Evolutionary conservation across 2,113 vertebrate species (phyloP), one percentile per base, ranked within the genome.

Genomic region (Naja naja): DNA sequence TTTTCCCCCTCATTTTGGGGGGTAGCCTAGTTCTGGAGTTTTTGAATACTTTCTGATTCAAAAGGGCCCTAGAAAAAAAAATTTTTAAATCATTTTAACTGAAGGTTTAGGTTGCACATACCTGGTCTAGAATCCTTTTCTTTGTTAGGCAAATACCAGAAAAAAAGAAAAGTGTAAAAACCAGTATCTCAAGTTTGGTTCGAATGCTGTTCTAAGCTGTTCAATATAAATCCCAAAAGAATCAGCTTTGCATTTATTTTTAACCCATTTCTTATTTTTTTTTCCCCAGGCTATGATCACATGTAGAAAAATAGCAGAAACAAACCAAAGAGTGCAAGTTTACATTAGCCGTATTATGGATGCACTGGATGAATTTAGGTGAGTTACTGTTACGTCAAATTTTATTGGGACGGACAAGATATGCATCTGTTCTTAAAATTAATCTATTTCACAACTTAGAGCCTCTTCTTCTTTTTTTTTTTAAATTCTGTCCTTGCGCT

Each of bases 341-440:
- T 99, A 98, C 93, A 96, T 99, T 94, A 98, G 98, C 96, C 97
- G 97, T 92, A 97, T 99, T 92, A 99, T 98, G 98, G 98, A 98
- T 91, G 98, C 98, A 69, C 96, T 99, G 95, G 97, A 98, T 95
- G 98, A 98, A 94, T 99, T 99, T 98, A 98, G 98, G 98, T 99
- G 97, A 97, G 95, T 91, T 93, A 89, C 25, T 89, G 64, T 89
- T 81, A 4, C 91, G 94, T 96, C 89, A 90, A 94, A 94, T 95
- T 96, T 90, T 91, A 88, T 94, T 93, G 88, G 93, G 55, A 25
- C 39, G 18, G 52, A 8, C 64, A 85, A 49, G 1, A 14, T 43
- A 8, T 11, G 54, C 27, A 39, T 60, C 39, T 93, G 20, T 18
- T 18, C 11, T 49, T 60, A n/a, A 18, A 7, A 52, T 45, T 8